Evolutionary conservation across 2,113 vertebrate species (phyloP), one percentile per base, ranked within the genome.

Genomic region (Antechinus flavipes): DNA sequence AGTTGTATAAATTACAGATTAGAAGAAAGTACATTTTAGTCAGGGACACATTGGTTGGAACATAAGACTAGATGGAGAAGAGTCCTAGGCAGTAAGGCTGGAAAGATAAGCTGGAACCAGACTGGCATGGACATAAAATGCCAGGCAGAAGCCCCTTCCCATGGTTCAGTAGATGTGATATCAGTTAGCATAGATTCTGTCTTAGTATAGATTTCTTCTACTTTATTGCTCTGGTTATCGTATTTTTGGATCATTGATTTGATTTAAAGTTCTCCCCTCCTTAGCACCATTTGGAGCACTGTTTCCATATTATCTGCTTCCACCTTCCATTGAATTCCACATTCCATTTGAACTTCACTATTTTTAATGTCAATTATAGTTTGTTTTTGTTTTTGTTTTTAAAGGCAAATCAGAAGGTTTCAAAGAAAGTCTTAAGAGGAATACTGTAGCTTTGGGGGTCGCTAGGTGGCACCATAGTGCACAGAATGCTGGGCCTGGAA

Each of bases 111-210:
- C 30, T 68, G 61, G 61, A 68, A 6, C 30, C 3, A 68, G 30
- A 68, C 4, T 68, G 61, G 58, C 12, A 84, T 23, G 19, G 6
- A 42, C 19, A 23, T 84, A 84, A 42, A 84, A 84, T 84, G n/a
- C 16, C 19, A 42, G n/a, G 35, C 68, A 84, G n/a, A 84, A 84
- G 19, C 90, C n/a, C 42, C 10, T 42, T 14, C 56, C 50, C 3
- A 3, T 22, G 89, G 42, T 26, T 14, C 2, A 47, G n/a, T 0
- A 0, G 2, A 24, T 26, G 1, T 1, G 23, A 30, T 24, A 7
- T 27, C 14, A 50, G 89, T 68, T 35, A n/a, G 42, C 68, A 84
- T 19, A 84, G 68, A n/a, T 42, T 42, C n/a, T 42, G 0, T 42
- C 16, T 84, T 84, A 84, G 14, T 14, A 76, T 22, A 84, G 16